Base-by-base conservation (phyloP, 2,113 vertebrate genomes). In the Clarias magur region DNA sequence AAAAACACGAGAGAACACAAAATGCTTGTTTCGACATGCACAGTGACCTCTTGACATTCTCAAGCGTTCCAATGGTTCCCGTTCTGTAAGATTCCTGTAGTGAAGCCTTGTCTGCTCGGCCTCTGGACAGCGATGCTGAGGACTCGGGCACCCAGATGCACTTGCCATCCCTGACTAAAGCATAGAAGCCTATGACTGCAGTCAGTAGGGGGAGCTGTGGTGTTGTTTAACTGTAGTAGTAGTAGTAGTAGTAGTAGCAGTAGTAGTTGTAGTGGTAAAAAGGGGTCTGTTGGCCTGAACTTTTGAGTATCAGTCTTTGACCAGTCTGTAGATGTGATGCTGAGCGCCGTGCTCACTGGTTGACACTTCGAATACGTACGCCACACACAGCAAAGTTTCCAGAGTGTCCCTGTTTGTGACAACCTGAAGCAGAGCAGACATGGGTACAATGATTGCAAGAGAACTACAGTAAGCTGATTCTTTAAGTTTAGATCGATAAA, bases 361-460 rank as follows among this genome's bases (percentile, higher is more conserved):
- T 30, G 97, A 99, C 90, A 99, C 97, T 92, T 99, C 97, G 9
- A 98, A 99, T 89, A 99, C 97, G 17, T 97, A 99, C 0, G 97
- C 97, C 70, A 98, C 92, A 90, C 97, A 99, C 86, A 99, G 94
- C 93, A 99, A 92, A 8, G 96, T 98, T 94, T 99, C 97, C 91
- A 98, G 96, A 4, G 97, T 99, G 94, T 99, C 97, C 90, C 97
- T 96, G 95, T 98, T 98, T 82, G 96, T 97, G 91, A 99, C 97
- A 92, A 99, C 97, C 97, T 99, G 94, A 21, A 87, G 83, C 57
- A 85, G 60, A 85, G n/a, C 25, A 48, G 65, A 23, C 38, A 83
- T 25, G 62, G 27, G 57, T 4, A 4, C 23, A 75, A 48, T 68
- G 48, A 76, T 25, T 63, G 4, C 38, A 81, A 23, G 42, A 72